A percentile compares a stretch with the other conserved stretches of the same genome.
These are phyloP conservation scores for Cosmopolites sordidus DNA, from an alignment of 2,888 invertebrate species.

Conservation along the genomic window DNA sequence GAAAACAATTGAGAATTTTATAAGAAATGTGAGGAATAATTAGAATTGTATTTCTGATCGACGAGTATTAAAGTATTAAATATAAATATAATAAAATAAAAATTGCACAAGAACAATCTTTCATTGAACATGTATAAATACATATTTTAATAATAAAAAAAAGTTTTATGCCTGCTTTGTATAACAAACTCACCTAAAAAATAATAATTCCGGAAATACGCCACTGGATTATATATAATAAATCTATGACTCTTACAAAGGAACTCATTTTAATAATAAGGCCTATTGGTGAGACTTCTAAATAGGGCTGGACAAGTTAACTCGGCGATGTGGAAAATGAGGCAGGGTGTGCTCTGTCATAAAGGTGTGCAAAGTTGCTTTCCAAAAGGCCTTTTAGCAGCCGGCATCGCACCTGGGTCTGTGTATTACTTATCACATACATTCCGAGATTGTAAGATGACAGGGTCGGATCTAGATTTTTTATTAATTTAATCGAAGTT, in stretches of 20 bases:
- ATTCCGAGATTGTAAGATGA: constrained; percentile 5
- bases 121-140: no score
- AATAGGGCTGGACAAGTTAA: constrained; percentile 39
- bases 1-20: no score
- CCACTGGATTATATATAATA: not conserved
- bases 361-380: constrained; percentile 41
- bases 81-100: no score
- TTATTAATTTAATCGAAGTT: no score
- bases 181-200: no score
- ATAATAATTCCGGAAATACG: not conserved
- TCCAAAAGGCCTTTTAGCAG: constrained; percentile 40
- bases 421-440: constrained; percentile 30
- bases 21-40: no score
- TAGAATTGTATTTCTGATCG: no score
- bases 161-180: no score
- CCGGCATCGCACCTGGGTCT: constrained; percentile 44
- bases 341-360: constrained; percentile 42
- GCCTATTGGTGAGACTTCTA: constrained; percentile 30
- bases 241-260: constrained; percentile 2
- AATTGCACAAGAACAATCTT: no score
- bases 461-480: constrained; percentile 9
- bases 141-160: no score
- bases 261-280: constrained; percentile 35
- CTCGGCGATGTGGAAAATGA: constrained; percentile 47
- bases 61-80: no score